Percentiles rank a stretch among this genome's conserved stretches.
Evolutionary conservation across 2,888 invertebrate genomes (phyloP).

Genomic region (Coecobrya sp.): DNA sequence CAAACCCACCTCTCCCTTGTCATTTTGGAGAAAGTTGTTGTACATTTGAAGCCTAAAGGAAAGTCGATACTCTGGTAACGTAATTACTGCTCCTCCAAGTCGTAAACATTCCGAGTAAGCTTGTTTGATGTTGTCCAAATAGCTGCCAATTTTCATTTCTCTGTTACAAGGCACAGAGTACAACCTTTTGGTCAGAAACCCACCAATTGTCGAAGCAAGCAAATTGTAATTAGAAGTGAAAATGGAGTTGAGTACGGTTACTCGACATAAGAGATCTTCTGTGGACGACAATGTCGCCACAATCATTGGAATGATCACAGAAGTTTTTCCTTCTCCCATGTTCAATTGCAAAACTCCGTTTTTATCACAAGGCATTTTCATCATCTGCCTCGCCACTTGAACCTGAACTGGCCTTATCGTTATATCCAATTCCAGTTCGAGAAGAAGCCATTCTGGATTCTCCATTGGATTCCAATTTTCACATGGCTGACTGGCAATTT

Average conservation of each 20-base stretch:
- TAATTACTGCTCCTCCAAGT: constrained; percentile 69
- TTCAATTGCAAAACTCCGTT: constrained; percentile 81
- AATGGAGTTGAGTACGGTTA: constrained; percentile 81
- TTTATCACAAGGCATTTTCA: constrained; percentile 49
- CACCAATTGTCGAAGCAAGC: constrained; percentile 74
- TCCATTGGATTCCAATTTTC: constrained; percentile 74
- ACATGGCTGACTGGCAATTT: background rate
- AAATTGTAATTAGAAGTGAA: constrained; percentile 68
- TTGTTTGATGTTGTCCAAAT: background rate
- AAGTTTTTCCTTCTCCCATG: constrained; percentile 84
- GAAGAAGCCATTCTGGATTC: constrained; percentile 80
- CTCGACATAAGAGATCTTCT: constrained; percentile 48
- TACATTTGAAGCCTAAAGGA: constrained; percentile 73
- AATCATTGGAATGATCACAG: constrained; percentile 83
- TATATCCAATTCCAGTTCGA: constrained; percentile 82
- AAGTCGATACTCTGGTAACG: constrained; percentile 77
- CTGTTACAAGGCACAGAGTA: constrained; percentile 81
- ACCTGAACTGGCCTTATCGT: constrained; percentile 79
- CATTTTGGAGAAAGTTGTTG: constrained; percentile 45
- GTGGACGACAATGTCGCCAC: constrained; percentile 63
- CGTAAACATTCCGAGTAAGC: constrained; percentile 67
- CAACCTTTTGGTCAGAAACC: constrained; percentile 73
- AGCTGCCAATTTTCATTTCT: constrained; percentile 59
- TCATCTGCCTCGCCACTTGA: constrained; percentile 70
- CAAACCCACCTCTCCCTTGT: background rate